Evolutionary conservation across 1,140 invertebrate species (phyloP).

Genomic region (Delia radicum): DNA sequence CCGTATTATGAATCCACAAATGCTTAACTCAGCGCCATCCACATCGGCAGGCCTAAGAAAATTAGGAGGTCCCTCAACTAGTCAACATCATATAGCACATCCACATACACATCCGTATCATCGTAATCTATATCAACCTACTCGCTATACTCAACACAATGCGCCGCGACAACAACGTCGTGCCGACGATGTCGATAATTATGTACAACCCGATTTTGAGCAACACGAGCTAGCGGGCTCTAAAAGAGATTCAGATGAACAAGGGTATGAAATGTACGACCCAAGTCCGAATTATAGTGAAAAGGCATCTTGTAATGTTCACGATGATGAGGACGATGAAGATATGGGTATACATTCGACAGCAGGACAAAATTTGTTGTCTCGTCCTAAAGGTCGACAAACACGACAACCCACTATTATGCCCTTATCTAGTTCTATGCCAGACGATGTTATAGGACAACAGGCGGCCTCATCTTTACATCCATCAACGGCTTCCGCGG

Average conservation of each 20-base stretch:
- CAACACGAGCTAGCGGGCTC: background rate
- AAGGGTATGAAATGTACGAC: constrained; percentile 46
- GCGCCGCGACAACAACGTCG: constrained; percentile 13
- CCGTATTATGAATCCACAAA: constrained; percentile 27
- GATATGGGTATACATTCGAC: constrained; percentile 32
- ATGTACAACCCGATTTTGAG: constrained; percentile 42
- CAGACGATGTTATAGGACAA: constrained; percentile 38
- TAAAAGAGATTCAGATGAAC: constrained; percentile 30
- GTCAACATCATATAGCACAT: background rate
- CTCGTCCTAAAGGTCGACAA: constrained; percentile 25
- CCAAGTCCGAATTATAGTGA: constrained; percentile 45
- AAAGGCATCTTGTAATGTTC: constrained; percentile 7
- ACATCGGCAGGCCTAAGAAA: constrained; percentile 27
- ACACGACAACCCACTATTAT: constrained; percentile 36
- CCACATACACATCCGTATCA: constrained; percentile 23
- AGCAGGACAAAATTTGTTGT: constrained; percentile 44
- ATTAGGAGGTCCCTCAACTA: background rate
- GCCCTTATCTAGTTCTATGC: constrained; percentile 49
- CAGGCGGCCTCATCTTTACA: constrained; percentile 36
- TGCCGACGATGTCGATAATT: constrained; percentile 35
- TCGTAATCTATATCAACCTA: constrained; percentile 4
- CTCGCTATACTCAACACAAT: constrained; percentile 24
- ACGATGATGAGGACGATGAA: constrained; percentile 23
- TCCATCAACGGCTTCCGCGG: constrained; percentile 48
- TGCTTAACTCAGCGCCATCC: constrained; percentile 32